Base-by-base conservation (phyloP, 2,888 invertebrate genomes). In the Metacarcinus magister region DNA sequence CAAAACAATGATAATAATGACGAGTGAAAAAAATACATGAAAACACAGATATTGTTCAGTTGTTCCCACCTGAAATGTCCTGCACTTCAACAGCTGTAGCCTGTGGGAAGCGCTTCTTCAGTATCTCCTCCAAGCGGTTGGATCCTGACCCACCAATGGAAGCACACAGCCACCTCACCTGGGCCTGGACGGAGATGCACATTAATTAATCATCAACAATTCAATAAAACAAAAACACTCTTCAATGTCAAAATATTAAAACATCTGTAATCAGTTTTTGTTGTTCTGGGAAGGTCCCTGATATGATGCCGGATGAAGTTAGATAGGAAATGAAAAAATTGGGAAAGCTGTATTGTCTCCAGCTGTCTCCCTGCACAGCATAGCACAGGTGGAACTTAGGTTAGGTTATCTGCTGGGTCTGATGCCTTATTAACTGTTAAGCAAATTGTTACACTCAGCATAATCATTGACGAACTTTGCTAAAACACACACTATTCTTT, bases 1-100 rank as follows among this genome's bases (percentile, higher is more conserved):
- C 28, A 75, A 75, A 75, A 54, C 54, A 93, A 60, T n/a, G 93
- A 93, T 32, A n/a, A 39, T 39, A 93, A 67, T 32, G 67, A 39
- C 13, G n/a, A 93, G 32, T 23, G 44, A 44, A 87, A 54, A 94
- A 94, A 3, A 92, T 48, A 92, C 43, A 54, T n/a, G 60, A 54
- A 92, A 54, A 39, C 32, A 91, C 13, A 23, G 67, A 13, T 67
- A n/a, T 32, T 16, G 44, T 46, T 28, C 13, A 10, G 44, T 16
- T 32, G 19, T 48, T 44, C 92, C 23, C 89, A 96, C 96, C 97
- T n/a, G 97, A 97, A 23, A 97, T 96, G 60, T 97, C 97, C 94
- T 96, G 94, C 19, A 96, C 96, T n/a, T 96, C 91, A 23, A 97
- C 91, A 16, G 95, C 75, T 2, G 97, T 82, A 13, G 97, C 97